These are phyloP conservation scores for Lathronympha strigana DNA, from an alignment of 2,888 invertebrate genomes.

Conservation along the genomic window DNA sequence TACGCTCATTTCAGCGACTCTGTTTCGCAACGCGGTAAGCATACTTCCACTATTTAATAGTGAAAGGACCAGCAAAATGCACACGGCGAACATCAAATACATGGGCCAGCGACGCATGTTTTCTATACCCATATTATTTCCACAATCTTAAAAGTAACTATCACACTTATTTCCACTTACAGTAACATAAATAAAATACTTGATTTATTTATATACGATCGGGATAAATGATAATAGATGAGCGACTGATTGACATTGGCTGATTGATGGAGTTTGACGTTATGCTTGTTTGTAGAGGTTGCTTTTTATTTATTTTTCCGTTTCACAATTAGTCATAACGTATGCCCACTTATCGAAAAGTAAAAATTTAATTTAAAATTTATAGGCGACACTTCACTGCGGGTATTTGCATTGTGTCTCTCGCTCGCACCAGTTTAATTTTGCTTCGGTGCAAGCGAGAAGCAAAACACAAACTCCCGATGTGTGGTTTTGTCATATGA, in stretches of 20 bases:
- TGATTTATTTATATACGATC: constrained; percentile 23
- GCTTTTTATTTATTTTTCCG: background rate
- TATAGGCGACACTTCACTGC: no score
- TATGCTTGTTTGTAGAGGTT: background rate
- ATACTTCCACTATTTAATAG: constrained; percentile 78
- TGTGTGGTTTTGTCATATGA: no score
- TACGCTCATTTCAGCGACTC: constrained; percentile 64
- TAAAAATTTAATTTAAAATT: no score
- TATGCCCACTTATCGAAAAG: no score
- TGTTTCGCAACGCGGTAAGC: constrained; percentile 72
- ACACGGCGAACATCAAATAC: constrained; percentile 74
- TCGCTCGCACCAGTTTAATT: no score
- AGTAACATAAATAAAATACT: constrained; percentile 13
- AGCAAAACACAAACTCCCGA: no score
- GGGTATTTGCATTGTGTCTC: no score
- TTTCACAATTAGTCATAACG: no score
- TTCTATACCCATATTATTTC: constrained; percentile 75
- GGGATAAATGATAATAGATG: background rate
- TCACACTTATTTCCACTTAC: constrained; percentile 17
- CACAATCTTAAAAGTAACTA: constrained; percentile 18
- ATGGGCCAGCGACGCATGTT: constrained; percentile 82
- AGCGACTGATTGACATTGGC: constrained; percentile 6
- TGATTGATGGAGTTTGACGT: constrained; percentile 14
- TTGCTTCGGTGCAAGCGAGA: no score
- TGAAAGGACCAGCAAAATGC: constrained; percentile 76